Percentiles rank a stretch among this genome's conserved stretches.
phyloP scores from a whole-genome alignment of 2,113 vertebrate species.

The Dinomys branickii region DNA sequence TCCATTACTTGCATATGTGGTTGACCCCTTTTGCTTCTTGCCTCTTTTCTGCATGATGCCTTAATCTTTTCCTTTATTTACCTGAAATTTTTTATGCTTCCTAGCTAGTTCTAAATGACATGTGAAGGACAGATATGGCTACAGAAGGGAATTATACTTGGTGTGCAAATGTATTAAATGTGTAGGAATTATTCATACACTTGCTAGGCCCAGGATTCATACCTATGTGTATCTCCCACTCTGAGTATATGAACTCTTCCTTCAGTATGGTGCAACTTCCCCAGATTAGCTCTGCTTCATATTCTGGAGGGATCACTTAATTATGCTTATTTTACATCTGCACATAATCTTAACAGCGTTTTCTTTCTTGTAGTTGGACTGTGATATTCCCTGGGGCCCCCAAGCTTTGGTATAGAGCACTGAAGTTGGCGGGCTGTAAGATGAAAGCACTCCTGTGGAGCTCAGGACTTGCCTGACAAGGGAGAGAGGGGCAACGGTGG shows the following conservation, averaged over 20 bases:
- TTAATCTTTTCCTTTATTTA: neutral
- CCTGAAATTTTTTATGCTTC: neutral
- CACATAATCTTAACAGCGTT: neutral
- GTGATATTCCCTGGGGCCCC: neutral
- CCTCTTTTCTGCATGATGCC: neutral
- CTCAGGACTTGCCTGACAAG: neutral
- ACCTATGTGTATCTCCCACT: neutral
- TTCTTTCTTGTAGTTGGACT: constrained; percentile 7
- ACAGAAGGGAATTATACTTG: neutral
- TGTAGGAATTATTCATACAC: neutral
- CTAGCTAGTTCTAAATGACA: neutral
- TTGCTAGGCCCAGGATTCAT: neutral
- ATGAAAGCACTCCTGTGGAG: neutral
- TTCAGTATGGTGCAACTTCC: neutral
- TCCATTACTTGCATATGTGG: neutral
- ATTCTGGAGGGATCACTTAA: neutral
- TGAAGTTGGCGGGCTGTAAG: neutral
- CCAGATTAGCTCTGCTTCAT: neutral
- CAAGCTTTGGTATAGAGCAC: neutral
- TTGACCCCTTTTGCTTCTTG: neutral
- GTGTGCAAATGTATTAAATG: neutral
- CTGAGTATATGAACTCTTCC: neutral
- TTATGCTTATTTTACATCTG: neutral
- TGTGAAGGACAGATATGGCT: neutral
- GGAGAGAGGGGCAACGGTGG: neutral